Percentiles rank a stretch among this genome's conserved stretches.
These are phyloP conservation scores for Eupithecia exiguata DNA, from an alignment of 2,888 invertebrate genomes.

Conservation along the genomic window DNA sequence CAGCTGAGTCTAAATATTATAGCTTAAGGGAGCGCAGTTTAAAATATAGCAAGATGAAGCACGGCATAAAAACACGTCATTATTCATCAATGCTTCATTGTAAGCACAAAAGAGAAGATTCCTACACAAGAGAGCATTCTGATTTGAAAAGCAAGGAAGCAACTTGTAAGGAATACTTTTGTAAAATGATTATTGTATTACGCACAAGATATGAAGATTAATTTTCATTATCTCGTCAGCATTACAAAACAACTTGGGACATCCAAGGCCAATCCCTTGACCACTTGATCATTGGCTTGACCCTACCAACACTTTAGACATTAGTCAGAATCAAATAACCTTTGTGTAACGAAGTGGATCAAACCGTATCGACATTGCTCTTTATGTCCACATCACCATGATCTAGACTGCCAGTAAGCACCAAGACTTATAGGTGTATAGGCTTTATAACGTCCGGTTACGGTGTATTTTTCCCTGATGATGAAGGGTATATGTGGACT, in stretches of 20 bases:
- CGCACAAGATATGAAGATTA: not conserved
- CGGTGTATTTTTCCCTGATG: constrained; percentile 18
- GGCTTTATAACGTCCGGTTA: constrained; percentile 13
- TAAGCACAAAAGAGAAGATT: no score
- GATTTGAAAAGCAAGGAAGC: not conserved
- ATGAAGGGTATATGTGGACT: not conserved
- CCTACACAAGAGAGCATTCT: not conserved
- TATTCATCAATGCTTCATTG: no score
- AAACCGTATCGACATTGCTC: constrained; percentile 35
- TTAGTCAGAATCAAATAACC: constrained; percentile 16
- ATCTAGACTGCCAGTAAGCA: constrained; percentile 6
- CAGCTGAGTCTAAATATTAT: not conserved
- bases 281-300: constrained; percentile 16
- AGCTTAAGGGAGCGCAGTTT: not conserved
- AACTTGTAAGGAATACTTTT: not conserved
- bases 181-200: not conserved
- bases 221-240: not conserved
- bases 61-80: no score
- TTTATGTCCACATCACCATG: constrained; percentile 21
- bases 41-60: no score
- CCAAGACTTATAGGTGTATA: not conserved
- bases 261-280: constrained; percentile 14
- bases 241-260: not conserved
- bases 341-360: constrained; percentile 30
- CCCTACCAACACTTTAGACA: constrained; percentile 12